Evolutionary conservation across 2,888 invertebrate species (phyloP), one percentile per base, ranked within the genome.

Genomic region (Callimorpha dominula): DNA sequence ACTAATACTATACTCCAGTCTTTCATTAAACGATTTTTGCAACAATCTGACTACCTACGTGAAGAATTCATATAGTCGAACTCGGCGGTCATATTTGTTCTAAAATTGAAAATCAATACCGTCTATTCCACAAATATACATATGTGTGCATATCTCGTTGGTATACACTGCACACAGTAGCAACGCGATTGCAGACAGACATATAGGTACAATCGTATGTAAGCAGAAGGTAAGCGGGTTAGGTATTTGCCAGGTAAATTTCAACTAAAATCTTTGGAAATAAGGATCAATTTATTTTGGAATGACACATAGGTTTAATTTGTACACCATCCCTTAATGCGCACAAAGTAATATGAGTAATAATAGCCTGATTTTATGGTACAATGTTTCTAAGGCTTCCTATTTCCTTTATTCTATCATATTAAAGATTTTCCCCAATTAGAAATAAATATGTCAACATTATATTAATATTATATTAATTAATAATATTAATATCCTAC

Each of bases 41-140:
- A 63, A 69, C 31, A 49, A 40, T 71, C 11, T 69, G 63, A 42
- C 72, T 17, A 72, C 68, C 74, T 75, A 71, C 54, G 4, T n/a
- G 4, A 66, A 54, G 12, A 15, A 54, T 73, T 70, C 77, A 65
- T 67, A 66, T 66, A 3, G 70, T 17, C 57, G 43, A 67, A 62
- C 42, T 31, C 40, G 46, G 66, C 52, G 20, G 72, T 64, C 67
- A 71, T 73, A 60, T 65, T 20, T 50, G 62, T 68, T 68, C 3
- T 54, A 65, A 70, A 70, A 74, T 73, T 71, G 42, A 67, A 79
- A 74, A 79, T 79, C 78, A 64, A 75, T 79, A 81, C 64, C 52
- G 46, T 50, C 52, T 31, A 60, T 60, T 31, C n/a, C 17, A 42
- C 42, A 17, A 9, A 52, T 20, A 64, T 40, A 15, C 54, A 9